Base-by-base conservation (phyloP, 2,113 vertebrate species). In the Haemorhous mexicanus region DNA sequence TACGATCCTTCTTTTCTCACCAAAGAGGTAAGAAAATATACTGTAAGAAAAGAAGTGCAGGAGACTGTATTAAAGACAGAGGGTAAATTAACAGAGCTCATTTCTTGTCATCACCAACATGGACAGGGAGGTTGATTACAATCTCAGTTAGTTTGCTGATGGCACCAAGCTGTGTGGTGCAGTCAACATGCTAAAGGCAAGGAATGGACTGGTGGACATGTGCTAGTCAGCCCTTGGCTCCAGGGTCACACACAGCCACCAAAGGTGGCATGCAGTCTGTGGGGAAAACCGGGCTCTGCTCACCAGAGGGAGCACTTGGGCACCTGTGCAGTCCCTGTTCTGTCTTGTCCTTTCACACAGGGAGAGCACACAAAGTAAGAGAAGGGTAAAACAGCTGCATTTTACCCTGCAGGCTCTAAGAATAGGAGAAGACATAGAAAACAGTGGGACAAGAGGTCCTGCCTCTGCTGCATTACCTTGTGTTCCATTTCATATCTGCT, bases 1-100 rank as follows among this genome's bases (percentile, higher is more conserved):
- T 99, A 99, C 0, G 91, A 98, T 21, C 87, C 93, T 53, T 84
- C 70, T 52, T 97, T 99, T 89, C 98, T 99, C 86, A 99, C 98
- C 6, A 93, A 97, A 11, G 99, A 99, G 99, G 99, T 99, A 96
- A 94, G 82, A 95, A 83, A 79, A 82, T 41, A n/a, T 1, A 43
- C 37, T 64, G n/a, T 21, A 20, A 59, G 39, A 77, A 87, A 66
- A 70, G 26, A 73, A 52, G 27, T 19, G 30, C 14, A 37, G 70
- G 76, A 88, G 32, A 47, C 26, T 53, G 23, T 56, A 66, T 84
- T 80, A 67, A 84, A 88, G 21, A 41, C 32, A 50, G 72, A 66
- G 22, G 35, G 17, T 69, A 39, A 63, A 53, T 55, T 21, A 58
- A 39, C 9, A 47, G 24, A 68, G 15, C 37, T 91, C 1, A 13